Percentiles rank a stretch among this genome's conserved stretches.
phyloP scores from a whole-genome alignment of 92 coral and sea anemone species.

The Pocillopora meandrina region DNA sequence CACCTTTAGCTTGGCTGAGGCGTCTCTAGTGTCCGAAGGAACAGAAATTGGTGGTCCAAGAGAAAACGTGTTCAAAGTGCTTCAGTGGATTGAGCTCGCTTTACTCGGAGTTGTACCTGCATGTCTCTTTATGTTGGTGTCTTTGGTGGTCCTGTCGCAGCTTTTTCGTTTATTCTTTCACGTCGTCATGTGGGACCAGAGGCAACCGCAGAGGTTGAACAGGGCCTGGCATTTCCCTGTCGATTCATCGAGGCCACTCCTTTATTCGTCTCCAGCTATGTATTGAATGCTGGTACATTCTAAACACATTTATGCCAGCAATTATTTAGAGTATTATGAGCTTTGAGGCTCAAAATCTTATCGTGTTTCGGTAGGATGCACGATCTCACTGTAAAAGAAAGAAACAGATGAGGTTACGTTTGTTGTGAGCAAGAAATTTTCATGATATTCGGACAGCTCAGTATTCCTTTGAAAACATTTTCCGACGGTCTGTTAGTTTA shows the following conservation, averaged over 20 bases:
- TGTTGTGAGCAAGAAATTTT: too few species aligned
- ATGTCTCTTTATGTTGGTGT: slow-evolving; percentile 2
- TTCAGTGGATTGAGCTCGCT: slow-evolving; percentile 41
- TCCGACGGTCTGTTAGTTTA: too few species aligned
- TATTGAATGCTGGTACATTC: neutral
- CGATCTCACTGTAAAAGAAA: too few species aligned
- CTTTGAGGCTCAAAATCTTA: too few species aligned
- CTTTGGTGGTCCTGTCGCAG: slow-evolving; percentile 35
- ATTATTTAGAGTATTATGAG: too few species aligned
- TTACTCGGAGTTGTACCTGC: slow-evolving; percentile 26
- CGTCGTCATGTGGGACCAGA: neutral
- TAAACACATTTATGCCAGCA: neutral
- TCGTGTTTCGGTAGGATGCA: too few species aligned
- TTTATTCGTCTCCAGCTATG: neutral
- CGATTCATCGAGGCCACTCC: neutral
- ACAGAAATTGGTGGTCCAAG: slow-evolving; percentile 35
- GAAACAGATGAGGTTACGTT: too few species aligned
- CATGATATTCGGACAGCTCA: too few species aligned
- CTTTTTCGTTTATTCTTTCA: slow-evolving; percentile 1
- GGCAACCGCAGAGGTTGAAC: neutral
- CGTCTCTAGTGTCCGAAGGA: slow-evolving; percentile 35
- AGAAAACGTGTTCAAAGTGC: neutral
- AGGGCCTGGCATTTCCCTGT: neutral
- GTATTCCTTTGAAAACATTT: too few species aligned
- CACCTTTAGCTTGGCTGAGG: slow-evolving; percentile 38